phyloP scores from a whole-genome alignment of 2,113 vertebrate species.

The Athene cunicularia region DNA sequence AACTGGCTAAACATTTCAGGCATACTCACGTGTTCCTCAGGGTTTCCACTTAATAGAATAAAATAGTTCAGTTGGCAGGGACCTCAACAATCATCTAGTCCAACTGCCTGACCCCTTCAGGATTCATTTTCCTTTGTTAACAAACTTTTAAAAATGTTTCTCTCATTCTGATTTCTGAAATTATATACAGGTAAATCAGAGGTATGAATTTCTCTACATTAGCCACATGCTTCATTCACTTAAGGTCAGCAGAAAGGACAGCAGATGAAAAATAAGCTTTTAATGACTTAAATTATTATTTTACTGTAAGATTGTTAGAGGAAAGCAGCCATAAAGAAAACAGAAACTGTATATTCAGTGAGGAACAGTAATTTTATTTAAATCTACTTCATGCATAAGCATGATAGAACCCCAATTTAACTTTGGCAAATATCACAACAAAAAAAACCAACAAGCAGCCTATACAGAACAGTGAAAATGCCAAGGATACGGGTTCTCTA shows the following conservation, averaged over 20 bases:
- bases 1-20: not conserved
- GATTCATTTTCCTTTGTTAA: not conserved
- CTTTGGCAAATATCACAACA: conserved; percentile 89
- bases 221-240: not conserved
- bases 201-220: fast-evolving
- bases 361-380: conserved; percentile 87
- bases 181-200: not conserved
- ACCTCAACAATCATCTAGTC: not conserved
- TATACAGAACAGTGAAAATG: conserved; percentile 82
- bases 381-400: conserved; percentile 84
- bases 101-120: not conserved
- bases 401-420: conserved; percentile 84
- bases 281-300: not conserved
- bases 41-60: not conserved
- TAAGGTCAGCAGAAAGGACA: not conserved
- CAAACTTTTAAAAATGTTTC: not conserved
- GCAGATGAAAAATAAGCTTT: not conserved
- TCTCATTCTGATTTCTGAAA: not conserved
- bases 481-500: conserved; percentile 81
- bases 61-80: not conserved
- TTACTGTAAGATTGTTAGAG: not conserved
- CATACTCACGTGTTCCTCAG: not conserved
- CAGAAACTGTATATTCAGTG: not conserved
- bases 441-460: conserved; percentile 84
- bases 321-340: not conserved